Evolutionary conservation across 2,797 vertebrate genomes (phyloP), one percentile per base, ranked within the genome.

Genomic region (Rallus crepitans): DNA sequence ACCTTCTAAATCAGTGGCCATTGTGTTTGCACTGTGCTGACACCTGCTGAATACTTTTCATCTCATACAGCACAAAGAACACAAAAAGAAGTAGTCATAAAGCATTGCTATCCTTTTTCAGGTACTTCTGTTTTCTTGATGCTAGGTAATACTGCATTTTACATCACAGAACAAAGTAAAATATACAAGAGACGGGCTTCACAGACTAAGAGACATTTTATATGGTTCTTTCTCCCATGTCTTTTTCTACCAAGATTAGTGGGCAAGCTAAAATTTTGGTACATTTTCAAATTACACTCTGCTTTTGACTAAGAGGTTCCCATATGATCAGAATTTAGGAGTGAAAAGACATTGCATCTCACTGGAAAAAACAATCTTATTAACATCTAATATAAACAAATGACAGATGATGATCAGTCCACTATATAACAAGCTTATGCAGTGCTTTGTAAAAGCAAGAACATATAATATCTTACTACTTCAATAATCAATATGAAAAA

Each of bases 191-290:
- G 42, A 81, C 28, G 64, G 9, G 15, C 14, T 89, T 86, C 27
- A 86, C 87, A 89, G 40, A 64, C 47, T 93, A 93, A 87, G 5
- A 71, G 53, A 78, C 53, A 3, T 11, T 91, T 93, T 65, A 88
- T 73, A 65, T 73, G 87, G 68, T 31, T 94, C 23, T 81, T 87
- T 35, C 7, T 79, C 8, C 15, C 11, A 5, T 77, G 72, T 50
- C 20, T 89, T 94, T 92, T 90, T 37, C 52, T 90, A 69, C n/a
- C 37, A 90, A 42, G 40, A 76, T 84, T 57, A 82, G 9, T 82
- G 35, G 50, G 10, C 64, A 30, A 70, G 63, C 8, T 72, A 80
- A 89, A 77, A 73, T 76, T 50, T 53, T 52, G 56, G 13, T 47
- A 15, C 23, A 11, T 68, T 77, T 85, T 77, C 39, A 87, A 73